Evolutionary conservation across 2,888 invertebrate species (phyloP).

Genomic region (Gandaritis pyraliata): DNA sequence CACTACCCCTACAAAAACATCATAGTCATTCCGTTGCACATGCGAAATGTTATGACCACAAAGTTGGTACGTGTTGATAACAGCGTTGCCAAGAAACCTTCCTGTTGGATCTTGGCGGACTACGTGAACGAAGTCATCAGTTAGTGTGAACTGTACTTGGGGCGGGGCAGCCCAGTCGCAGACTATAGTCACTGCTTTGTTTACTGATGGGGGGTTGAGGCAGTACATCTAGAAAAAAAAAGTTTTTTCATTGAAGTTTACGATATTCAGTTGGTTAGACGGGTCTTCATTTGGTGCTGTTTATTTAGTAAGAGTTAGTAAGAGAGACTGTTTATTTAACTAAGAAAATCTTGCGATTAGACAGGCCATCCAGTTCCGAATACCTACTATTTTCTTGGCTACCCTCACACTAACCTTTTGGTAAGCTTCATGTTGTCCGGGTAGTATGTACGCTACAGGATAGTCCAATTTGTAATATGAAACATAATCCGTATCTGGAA

Average conservation of each 20-base stretch:
- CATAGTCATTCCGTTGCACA: not conserved
- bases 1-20: conserved; percentile 21
- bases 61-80: conserved; percentile 68
- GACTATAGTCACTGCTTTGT: conserved; percentile 63
- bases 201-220: conserved; percentile 64
- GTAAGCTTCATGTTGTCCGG: conserved; percentile 70
- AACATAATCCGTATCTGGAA: conserved; percentile 69
- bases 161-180: conserved; percentile 76
- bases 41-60: conserved; percentile 62
- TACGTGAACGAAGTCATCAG: conserved; percentile 71
- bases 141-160: conserved; percentile 67
- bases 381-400: too few relatives aligned
- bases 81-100: conserved; percentile 64
- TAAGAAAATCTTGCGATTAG: too few relatives aligned
- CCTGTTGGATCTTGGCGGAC: conserved; percentile 67
- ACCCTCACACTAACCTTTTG: conserved; percentile 58
- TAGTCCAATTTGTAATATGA: conserved; percentile 62
- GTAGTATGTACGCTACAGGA: conserved; percentile 62
- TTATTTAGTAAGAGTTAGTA: too few relatives aligned
- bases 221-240: conserved; percentile 65
- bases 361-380: too few relatives aligned
- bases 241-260: not conserved
- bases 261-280: not conserved
- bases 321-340: too few relatives aligned
- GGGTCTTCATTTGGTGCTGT: too few relatives aligned